Conservation (phyloP, 2,888 invertebrate genomes). For the Agrotis exclamationis region DNA sequence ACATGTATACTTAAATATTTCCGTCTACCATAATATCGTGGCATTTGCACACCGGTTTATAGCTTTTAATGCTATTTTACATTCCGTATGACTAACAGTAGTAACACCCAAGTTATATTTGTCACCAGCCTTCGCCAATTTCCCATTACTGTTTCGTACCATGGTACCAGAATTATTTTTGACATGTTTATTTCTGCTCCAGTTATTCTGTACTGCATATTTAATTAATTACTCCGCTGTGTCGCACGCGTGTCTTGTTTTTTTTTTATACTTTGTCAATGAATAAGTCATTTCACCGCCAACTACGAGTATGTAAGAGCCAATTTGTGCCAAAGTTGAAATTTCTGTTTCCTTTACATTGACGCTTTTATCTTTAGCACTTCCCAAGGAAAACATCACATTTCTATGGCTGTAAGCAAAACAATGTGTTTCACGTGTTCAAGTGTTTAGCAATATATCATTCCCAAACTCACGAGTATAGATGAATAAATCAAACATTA, state of each 20-base stretch:
- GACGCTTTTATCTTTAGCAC: no score
- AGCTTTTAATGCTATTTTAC: slow-evolving; percentile 78
- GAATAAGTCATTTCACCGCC: neutral
- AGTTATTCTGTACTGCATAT: slow-evolving; percentile 34
- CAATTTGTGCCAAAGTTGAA: slow-evolving; percentile 4
- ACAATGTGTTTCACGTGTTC: slow-evolving; percentile 15
- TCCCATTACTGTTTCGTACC: slow-evolving; percentile 49
- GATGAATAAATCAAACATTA: slow-evolving; percentile 50
- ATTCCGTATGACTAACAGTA: slow-evolving; percentile 71
- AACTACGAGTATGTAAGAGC: neutral
- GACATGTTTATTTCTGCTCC: slow-evolving; percentile 11
- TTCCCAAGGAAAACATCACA: slow-evolving; percentile 22
- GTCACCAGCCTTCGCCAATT: slow-evolving; percentile 67
- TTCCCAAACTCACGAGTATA: slow-evolving; percentile 24
- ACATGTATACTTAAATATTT: slow-evolving; percentile 80
- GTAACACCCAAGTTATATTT: slow-evolving; percentile 76
- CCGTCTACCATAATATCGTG: slow-evolving; percentile 76
- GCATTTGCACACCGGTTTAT: slow-evolving; percentile 70
- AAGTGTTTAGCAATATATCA: slow-evolving; percentile 33
- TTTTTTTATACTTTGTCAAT: slow-evolving; percentile 17
- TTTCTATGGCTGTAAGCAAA: slow-evolving; percentile 16
- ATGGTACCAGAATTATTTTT: neutral
- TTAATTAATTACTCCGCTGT: slow-evolving; percentile 17
- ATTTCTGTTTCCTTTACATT: slow-evolving; percentile 1
- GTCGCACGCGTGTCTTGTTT: slow-evolving; percentile 12